A percentile compares a stretch with the other conserved stretches of the same genome.
These are phyloP conservation scores for Stenodera caucasica DNA, from an alignment of 2,888 invertebrate genomes.

Conservation along the genomic window DNA sequence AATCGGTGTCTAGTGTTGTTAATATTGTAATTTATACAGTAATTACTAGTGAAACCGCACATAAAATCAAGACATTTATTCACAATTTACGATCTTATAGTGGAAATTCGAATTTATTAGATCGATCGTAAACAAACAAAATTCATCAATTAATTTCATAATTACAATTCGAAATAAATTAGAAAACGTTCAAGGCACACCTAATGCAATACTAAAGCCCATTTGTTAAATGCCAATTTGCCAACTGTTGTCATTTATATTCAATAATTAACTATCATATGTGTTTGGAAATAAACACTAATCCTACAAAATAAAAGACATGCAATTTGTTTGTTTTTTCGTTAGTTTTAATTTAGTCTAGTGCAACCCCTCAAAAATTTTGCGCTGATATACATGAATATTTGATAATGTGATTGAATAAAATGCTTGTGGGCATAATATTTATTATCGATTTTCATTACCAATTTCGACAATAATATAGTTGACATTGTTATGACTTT, in stretches of 20 bases:
- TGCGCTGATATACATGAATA: background rate
- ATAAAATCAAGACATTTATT: conserved; percentile 4
- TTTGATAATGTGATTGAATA: background rate
- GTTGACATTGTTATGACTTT: no score
- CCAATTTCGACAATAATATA: background rate
- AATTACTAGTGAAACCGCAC: conserved; percentile 7
- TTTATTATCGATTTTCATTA: conserved; percentile 1
- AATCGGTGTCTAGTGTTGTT: background rate
- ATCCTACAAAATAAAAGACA: background rate
- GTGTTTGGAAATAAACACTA: background rate
- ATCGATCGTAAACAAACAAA: no score
- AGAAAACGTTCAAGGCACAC: background rate
- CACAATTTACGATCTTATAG: background rate
- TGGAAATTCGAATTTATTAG: conserved; percentile 5
- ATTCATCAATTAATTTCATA: no score
- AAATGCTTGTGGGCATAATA: background rate
- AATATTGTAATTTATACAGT: conserved; percentile 2
- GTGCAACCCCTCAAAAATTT: no score
- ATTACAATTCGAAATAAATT: background rate
- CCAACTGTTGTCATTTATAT: background rate
- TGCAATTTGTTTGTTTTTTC: background rate
- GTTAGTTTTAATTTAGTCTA: no score
- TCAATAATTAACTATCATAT: background rate
- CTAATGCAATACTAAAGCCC: background rate
- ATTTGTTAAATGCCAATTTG: background rate